Evolutionary conservation across 2,113 vertebrate species (phyloP), one percentile per base, ranked within the genome.

Genomic region (Rhinopomastus cyanomelas): DNA sequence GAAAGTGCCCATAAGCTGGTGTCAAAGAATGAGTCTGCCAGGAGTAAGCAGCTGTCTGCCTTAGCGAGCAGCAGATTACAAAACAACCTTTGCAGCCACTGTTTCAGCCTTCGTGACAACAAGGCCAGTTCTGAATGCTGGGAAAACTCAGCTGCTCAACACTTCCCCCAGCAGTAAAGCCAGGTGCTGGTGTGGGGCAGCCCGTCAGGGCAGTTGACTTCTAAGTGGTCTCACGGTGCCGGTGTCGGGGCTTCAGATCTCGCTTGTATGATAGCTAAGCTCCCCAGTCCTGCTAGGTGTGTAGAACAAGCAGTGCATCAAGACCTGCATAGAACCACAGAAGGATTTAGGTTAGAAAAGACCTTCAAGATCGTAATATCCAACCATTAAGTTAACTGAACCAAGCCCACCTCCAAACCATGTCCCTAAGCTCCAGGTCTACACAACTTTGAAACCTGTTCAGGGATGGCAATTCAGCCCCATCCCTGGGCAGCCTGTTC

Each of bases 61-160:
- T 60, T 44, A 34, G 52, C 26, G 36, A 34, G 65, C 55, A 60
- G 55, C 64, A 52, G 8, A 18, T 59, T 66, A 53, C 62, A 60
- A 64, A 86, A 68, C n/a, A 56, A 42, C 64, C 75, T 79, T 73
- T 1, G 5, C 67, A 48, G 68, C 49, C 44, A 36, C 48, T 56
- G 29, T 68, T 92, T 52, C 71, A 73, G 36, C 39, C 60, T 94
- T 21, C 59, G 74, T 37, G 72, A 16, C 74, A 80, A 49, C 66
- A 34, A 0, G 0, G 32, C 56, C 36, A 6, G n/a, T 55, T 55
- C 62, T 83, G 48, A 55, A 56, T 0, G 0, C 21, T 4, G 8
- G 46, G 49, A 48, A 48, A 29, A 60, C 44, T 73, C 55, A 22
- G 16, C 26, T 74, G 46, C 42, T 74, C 60, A 67, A 12, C 4